These are phyloP conservation scores for Drosophila ogumai DNA, from an alignment of 1,140 invertebrate genomes.

Conservation along the genomic window DNA sequence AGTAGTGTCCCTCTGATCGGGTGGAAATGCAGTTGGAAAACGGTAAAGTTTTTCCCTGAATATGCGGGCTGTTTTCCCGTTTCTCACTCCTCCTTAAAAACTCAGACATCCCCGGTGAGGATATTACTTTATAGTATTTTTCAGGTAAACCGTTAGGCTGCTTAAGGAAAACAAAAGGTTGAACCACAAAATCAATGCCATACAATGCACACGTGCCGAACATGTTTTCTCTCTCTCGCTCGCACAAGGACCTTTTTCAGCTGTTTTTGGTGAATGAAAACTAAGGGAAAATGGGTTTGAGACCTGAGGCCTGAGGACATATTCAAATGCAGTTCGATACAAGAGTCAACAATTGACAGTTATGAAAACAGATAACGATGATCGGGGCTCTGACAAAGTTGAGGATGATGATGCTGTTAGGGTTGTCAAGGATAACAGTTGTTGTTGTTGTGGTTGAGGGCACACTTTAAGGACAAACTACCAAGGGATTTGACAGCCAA, in stretches of 20 bases:
- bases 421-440: constrained; percentile 29
- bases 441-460: constrained; percentile 8
- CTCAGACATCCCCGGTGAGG: neutral
- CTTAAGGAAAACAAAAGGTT: constrained; percentile 40
- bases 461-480: constrained; percentile 29
- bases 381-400: constrained; percentile 38
- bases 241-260: constrained; percentile 44
- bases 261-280: constrained; percentile 53
- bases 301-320: constrained; percentile 30
- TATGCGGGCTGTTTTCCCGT: constrained; percentile 40
- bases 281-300: constrained; percentile 25
- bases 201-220: constrained; percentile 52
- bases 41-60: constrained; percentile 50
- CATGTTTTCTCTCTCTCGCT: constrained; percentile 1
- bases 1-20: constrained; percentile 12
- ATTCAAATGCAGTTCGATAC: constrained; percentile 60
- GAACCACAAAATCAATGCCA: constrained; percentile 57
- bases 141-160: constrained; percentile 57
- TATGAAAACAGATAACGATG: constrained; percentile 79
- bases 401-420: constrained; percentile 36
- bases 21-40: constrained; percentile 44
- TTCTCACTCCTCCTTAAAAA: constrained; percentile 9
- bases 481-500: constrained; percentile 16
- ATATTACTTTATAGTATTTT: constrained; percentile 1
- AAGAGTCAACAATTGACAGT: constrained; percentile 81